Percentiles rank a stretch among this genome's conserved stretches.
These are phyloP conservation scores for Anoncus sp. DNA, from an alignment of 2,888 invertebrate genomes.

Conservation along the genomic window DNA sequence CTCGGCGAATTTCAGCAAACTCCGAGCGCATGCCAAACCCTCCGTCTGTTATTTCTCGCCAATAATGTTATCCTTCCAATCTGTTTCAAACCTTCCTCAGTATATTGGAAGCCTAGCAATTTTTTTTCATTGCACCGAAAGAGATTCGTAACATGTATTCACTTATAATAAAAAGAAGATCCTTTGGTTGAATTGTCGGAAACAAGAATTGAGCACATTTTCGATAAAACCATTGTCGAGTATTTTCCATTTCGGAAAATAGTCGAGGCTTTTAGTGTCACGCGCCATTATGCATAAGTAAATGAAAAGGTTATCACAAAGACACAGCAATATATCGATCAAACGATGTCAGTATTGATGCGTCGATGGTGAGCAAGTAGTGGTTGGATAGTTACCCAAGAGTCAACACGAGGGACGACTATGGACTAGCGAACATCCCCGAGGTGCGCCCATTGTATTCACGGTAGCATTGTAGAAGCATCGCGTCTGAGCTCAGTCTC, in stretches of 20 bases:
- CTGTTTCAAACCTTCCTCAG: conserved; percentile 51
- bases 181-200: conserved; percentile 5
- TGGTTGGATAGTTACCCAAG: conserved; percentile 15
- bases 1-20: conserved; percentile 38
- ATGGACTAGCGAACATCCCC: conserved; percentile 33
- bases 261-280: neutral
- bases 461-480: conserved; percentile 52
- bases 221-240: neutral
- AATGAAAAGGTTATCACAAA: neutral
- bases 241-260: neutral
- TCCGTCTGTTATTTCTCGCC: conserved; percentile 40
- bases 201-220: neutral
- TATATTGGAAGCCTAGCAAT: conserved; percentile 39
- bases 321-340: conserved; percentile 10
- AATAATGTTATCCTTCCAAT: conserved; percentile 58
- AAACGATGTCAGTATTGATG: conserved; percentile 32
- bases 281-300: neutral
- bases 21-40: conserved; percentile 40
- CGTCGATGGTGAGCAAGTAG: neutral
- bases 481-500: conserved; percentile 29
- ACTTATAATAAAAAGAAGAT: conserved; percentile 16
- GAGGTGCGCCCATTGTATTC: conserved; percentile 39
- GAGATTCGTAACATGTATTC: conserved; percentile 28
- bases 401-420: conserved; percentile 1
- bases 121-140: neutral